Conservation (phyloP, 2,113 vertebrate genomes). For the Lepidothrix coronata region DNA sequence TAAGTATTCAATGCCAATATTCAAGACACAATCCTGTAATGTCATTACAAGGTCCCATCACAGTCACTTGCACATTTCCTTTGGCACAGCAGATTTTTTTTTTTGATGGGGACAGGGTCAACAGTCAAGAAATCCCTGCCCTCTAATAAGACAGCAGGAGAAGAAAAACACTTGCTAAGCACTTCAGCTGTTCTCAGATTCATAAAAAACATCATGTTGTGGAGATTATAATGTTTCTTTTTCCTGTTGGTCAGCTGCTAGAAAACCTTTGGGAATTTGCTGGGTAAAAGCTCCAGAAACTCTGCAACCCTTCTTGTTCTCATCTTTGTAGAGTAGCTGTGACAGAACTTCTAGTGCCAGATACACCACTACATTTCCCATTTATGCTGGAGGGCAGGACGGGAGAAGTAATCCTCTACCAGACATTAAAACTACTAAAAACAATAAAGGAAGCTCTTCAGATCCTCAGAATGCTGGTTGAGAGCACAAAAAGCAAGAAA, state of each 20-base stretch:
- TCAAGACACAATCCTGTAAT: slow-evolving; percentile 44
- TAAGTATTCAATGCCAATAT: slow-evolving; percentile 26
- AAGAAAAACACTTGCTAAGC: slow-evolving; percentile 63
- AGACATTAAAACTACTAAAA: not conserved
- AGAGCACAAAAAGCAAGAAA: not conserved
- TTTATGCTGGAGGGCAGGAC: not conserved
- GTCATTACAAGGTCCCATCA: slow-evolving; percentile 65
- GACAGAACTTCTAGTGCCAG: not conserved
- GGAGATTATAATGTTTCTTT: slow-evolving; percentile 4
- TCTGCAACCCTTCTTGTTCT: not conserved
- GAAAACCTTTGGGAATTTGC: not conserved
- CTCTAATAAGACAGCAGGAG: slow-evolving; percentile 58
- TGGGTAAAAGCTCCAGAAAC: not conserved
- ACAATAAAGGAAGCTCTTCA: not conserved
- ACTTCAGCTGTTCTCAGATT: slow-evolving; percentile 50
- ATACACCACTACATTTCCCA: not conserved
- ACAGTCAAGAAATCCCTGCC: slow-evolving; percentile 54
- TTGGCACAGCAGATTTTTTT: slow-evolving; percentile 60
- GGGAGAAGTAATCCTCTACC: not conserved
- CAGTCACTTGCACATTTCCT: slow-evolving; percentile 55
- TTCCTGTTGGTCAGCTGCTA: slow-evolving; percentile 3
- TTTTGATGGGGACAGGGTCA: slow-evolving; percentile 56
- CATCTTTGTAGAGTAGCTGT: not conserved
- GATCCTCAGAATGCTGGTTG: not conserved
- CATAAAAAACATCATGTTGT: slow-evolving; percentile 30